Conservation (phyloP, 2,888 invertebrate species). For the Brassicogethes aeneus region DNA sequence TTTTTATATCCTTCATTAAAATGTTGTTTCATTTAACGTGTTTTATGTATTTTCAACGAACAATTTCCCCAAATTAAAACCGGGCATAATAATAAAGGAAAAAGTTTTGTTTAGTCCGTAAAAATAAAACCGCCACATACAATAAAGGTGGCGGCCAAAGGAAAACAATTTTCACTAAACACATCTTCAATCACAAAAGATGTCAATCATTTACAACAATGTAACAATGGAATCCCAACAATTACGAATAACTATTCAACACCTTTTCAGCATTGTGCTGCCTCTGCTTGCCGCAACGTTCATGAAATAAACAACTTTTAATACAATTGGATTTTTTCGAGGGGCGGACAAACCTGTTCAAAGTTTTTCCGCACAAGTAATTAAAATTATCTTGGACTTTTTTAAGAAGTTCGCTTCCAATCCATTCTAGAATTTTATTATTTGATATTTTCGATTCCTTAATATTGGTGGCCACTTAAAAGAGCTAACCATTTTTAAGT, state of each 20-base stretch:
- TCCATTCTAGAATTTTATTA: too few species aligned
- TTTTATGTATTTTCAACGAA: not conserved
- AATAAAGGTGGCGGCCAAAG: constrained; percentile 1
- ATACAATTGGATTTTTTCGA: not conserved
- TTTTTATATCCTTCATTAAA: too few species aligned
- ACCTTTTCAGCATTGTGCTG: constrained; percentile 6
- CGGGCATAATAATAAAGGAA: not conserved
- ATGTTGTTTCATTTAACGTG: not conserved
- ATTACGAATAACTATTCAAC: constrained; percentile 8
- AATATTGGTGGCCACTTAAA: too few species aligned
- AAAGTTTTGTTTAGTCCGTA: constrained; percentile 2
- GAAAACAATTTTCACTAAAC: constrained; percentile 7
- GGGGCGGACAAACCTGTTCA: too few species aligned
- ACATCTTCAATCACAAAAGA: constrained; percentile 10
- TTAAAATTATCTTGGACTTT: too few species aligned
- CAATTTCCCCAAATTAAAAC: not conserved
- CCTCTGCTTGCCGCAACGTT: constrained; percentile 3
- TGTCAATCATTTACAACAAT: constrained; percentile 18
- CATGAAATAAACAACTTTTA: constrained; percentile 6
- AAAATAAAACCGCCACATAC: not conserved
- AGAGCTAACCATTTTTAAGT: too few species aligned
- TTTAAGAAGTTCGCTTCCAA: too few species aligned
- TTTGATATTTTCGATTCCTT: too few species aligned
- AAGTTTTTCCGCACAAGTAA: too few species aligned
- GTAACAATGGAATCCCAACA: constrained; percentile 12